phyloP scores from a whole-genome alignment of 2,888 invertebrate species.

The Leptopterna dolabrata region DNA sequence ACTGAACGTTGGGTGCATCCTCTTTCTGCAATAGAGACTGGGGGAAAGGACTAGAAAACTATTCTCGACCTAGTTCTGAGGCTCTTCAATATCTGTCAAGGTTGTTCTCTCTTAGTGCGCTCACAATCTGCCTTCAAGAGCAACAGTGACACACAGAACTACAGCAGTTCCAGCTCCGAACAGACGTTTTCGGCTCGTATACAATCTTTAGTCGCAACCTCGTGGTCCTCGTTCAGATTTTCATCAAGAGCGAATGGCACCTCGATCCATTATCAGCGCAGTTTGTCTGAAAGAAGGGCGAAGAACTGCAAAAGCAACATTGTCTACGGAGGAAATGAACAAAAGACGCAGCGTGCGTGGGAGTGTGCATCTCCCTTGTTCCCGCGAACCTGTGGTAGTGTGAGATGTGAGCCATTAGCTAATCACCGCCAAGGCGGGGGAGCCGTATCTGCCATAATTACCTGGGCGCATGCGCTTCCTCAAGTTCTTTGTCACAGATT shows the following conservation, averaged over 20 bases:
- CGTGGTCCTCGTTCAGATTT: not conserved
- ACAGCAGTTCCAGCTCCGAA: not conserved
- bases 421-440: conserved; percentile 33
- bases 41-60: no score
- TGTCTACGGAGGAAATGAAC: conserved; percentile 24
- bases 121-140: not conserved
- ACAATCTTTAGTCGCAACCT: not conserved
- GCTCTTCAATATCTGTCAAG: not conserved
- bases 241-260: conserved; percentile 38
- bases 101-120: not conserved
- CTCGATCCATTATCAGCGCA: conserved; percentile 35
- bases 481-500: conserved; percentile 48
- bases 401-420: conserved; percentile 52
- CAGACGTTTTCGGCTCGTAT: not conserved
- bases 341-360: conserved; percentile 9
- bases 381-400: not conserved
- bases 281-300: conserved; percentile 21
- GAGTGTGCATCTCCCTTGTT: not conserved
- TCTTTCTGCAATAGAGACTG: no score
- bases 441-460: conserved; percentile 51
- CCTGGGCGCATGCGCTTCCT: conserved; percentile 48
- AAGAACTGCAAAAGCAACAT: conserved; percentile 25
- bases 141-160: not conserved
- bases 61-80: no score
- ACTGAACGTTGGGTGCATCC: no score